Conservation (phyloP, 2,797 vertebrate species). For the Periparus ater region DNA sequence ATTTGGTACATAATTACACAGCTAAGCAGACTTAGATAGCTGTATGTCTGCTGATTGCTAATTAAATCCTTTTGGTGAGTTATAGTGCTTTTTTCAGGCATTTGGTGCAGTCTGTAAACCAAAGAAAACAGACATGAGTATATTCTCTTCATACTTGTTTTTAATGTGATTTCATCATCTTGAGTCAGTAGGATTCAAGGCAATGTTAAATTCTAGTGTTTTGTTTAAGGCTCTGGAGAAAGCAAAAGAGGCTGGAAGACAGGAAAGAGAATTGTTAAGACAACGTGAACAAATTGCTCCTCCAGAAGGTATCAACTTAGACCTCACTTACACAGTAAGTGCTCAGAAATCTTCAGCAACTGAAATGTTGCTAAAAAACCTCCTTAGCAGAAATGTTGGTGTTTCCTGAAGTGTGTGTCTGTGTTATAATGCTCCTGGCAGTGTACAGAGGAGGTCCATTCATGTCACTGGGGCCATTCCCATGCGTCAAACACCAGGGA, state of each 20-base stretch:
- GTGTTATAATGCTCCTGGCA: not conserved
- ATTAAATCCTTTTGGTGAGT: not conserved
- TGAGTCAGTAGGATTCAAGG: not conserved
- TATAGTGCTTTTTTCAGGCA: not conserved
- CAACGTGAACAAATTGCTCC: constrained; percentile 87
- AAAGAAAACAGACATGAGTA: not conserved
- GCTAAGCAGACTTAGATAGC: not conserved
- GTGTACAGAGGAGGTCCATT: not conserved
- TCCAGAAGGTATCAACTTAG: constrained; percentile 88
- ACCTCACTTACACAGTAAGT: constrained; percentile 95
- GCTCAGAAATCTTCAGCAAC: not conserved
- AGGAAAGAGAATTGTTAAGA: constrained; percentile 88
- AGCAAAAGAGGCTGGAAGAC: constrained; percentile 94
- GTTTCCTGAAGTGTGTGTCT: not conserved
- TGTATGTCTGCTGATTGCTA: not conserved
- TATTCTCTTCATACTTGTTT: not conserved
- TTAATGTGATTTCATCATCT: not conserved
- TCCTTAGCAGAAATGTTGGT: not conserved
- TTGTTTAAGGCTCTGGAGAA: constrained; percentile 91
- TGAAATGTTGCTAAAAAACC: not conserved
- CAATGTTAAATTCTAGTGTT: not conserved
- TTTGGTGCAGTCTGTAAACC: not conserved
- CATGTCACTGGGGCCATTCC: fast-evolving
- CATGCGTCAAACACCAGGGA: not conserved
- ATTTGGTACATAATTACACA: not conserved